Evolutionary conservation across 2,797 vertebrate genomes (phyloP).

Genomic region (Danio jaintianensis): DNA sequence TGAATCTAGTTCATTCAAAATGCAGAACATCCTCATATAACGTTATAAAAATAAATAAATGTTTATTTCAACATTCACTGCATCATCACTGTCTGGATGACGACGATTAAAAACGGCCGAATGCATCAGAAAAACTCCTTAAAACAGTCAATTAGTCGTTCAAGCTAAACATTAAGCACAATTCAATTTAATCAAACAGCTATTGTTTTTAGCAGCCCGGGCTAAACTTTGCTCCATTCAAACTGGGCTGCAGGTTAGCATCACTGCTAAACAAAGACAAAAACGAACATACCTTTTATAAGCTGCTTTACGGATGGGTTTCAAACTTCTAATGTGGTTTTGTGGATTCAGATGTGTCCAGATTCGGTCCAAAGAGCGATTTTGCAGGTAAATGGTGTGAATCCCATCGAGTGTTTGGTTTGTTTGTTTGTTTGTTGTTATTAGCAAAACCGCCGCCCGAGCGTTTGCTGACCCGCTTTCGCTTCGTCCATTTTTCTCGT

Average conservation of each 20-base stretch:
- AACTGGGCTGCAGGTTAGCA: background rate
- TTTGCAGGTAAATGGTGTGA: background rate
- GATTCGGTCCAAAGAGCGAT: background rate
- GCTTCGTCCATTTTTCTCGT: slow-evolving; percentile 19
- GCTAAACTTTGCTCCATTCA: slow-evolving; percentile 9
- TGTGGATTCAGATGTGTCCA: background rate
- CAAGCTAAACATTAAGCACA: background rate
- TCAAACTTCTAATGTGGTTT: background rate
- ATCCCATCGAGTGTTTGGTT: background rate
- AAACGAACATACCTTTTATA: background rate
- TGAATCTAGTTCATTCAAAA: background rate
- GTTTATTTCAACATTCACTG: too few relatives aligned
- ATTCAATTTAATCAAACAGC: background rate
- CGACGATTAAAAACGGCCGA: background rate
- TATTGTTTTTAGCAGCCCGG: slow-evolving; percentile 53
- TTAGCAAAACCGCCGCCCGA: slow-evolving; percentile 12
- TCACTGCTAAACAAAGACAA: too few relatives aligned
- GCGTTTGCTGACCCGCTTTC: background rate
- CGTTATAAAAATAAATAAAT: too few relatives aligned
- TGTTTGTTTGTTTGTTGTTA: background rate
- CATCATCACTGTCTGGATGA: background rate
- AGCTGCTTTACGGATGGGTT: background rate
- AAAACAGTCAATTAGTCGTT: too few relatives aligned
- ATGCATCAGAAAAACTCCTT: background rate
- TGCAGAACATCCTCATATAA: background rate